These are phyloP conservation scores for Ophion ventricosus DNA, from an alignment of 2,888 invertebrate genomes.

Conservation along the genomic window DNA sequence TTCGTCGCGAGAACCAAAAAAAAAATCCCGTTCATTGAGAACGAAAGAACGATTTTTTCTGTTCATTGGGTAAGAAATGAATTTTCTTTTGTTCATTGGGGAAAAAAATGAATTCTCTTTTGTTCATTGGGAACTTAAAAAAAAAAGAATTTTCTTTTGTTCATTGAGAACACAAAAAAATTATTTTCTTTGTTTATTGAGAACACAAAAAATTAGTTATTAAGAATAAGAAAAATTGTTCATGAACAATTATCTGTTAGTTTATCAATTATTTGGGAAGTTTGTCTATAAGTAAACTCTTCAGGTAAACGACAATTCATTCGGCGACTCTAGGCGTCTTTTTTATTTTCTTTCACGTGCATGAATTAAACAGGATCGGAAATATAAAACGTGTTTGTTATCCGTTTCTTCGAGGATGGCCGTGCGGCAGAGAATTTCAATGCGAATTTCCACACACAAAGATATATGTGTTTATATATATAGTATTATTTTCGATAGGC, in stretches of 20 bases:
- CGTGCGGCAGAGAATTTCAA: slow-evolving; percentile 35
- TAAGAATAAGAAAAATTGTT: no score
- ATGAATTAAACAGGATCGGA: slow-evolving; percentile 12
- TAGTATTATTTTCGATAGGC: slow-evolving; percentile 33
- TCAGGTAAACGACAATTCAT: neutral
- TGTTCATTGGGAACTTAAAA: no score
- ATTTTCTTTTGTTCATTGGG: no score
- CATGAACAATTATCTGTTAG: neutral
- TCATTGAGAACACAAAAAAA: no score
- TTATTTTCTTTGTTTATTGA: no score
- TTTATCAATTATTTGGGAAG: neutral
- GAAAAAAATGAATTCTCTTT: no score
- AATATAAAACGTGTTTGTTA: slow-evolving; percentile 51
- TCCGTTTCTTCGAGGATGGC: slow-evolving; percentile 16
- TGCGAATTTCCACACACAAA: slow-evolving; percentile 1
- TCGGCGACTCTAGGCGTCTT: neutral
- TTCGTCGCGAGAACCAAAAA: no score
- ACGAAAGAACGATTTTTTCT: no score
- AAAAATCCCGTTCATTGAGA: no score
- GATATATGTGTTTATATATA: neutral
- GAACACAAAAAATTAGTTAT: no score
- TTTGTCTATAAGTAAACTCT: neutral
- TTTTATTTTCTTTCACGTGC: neutral
- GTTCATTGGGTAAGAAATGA: no score
- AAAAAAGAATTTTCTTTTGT: no score